Evolutionary conservation across 2,888 invertebrate species (phyloP), one percentile per base, ranked within the genome.

Genomic region (Lithophane semibrunnea): DNA sequence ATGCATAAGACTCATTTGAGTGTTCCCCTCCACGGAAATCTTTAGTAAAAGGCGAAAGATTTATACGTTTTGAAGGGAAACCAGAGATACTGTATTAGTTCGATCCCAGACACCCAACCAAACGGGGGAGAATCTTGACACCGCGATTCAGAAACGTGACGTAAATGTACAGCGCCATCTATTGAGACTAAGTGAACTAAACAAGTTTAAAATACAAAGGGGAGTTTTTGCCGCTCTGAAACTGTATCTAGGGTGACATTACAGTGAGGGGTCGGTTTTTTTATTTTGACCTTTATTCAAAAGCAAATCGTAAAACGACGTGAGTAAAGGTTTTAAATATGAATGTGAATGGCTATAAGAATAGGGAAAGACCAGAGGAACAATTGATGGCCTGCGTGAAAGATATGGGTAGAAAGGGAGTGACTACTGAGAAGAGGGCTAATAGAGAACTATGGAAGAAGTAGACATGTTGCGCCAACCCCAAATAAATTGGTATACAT

Each of bases 1-100:
- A 79, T 79, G 18, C 24, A 3, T 16, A 24, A 97, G 97, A 97
- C 97, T 97, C 97, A 97, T 98, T 97, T 97, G 97, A 97, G 97
- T 97, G 97, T 96, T 96, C 97, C 97, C 97, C 97, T 97, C 97
- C 97, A 97, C 97, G 97, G 97, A 97, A 97, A 97, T 97, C 97
- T 97, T 97, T 97, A 98, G 97, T 97, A 97, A 97, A 97, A 97
- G 97, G 97, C 97, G 97, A 98, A 98, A 97, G 97, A 97, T 98
- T 97, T 98, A 97, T 97, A 92, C 97, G 97, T 97, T 93, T 94
- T 97, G 97, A 97, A 97, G 97, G 97, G 97, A 97, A 97, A 96
- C 97, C 97, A 97, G 97, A 97, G 85, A 66, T 84, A 49, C 12
- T 10, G 10, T 9, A 10, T 10, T 10, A 9, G 12, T 18, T 24